phyloP scores from a whole-genome alignment of 2,113 vertebrate species.

The Scomber colias region DNA sequence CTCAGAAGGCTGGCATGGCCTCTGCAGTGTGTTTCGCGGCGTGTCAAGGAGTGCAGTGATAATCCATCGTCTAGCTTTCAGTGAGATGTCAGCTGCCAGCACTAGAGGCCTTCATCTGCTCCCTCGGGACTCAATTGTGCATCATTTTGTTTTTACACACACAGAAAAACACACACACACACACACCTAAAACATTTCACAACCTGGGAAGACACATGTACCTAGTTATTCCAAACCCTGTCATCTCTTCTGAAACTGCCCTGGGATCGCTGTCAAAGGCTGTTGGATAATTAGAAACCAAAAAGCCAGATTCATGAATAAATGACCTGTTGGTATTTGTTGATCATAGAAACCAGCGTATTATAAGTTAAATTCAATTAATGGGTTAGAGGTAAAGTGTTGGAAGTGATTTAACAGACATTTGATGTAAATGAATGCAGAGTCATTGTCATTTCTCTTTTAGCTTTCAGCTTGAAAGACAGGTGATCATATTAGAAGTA shows the following conservation, averaged over 20 bases:
- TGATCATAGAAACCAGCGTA: background rate
- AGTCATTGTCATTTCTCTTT: background rate
- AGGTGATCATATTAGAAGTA: background rate
- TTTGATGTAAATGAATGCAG: background rate
- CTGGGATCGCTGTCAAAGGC: constrained; percentile 2
- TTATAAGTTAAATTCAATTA: background rate
- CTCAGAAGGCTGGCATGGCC: background rate
- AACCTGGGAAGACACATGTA: constrained; percentile 1
- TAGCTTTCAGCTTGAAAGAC: background rate
- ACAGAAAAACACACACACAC: constrained; percentile 5
- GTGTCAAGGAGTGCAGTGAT: constrained; percentile 9
- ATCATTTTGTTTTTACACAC: constrained; percentile 45
- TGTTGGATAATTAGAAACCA: constrained; percentile 10
- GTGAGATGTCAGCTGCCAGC: constrained; percentile 49
- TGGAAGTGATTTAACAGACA: background rate
- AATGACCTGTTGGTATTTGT: constrained; percentile 3
- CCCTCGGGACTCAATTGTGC: constrained; percentile 47
- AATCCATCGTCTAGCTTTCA: constrained; percentile 13
- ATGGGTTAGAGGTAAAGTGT: background rate
- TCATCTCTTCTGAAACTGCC: background rate
- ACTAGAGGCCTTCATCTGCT: constrained; percentile 43
- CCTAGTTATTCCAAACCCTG: constrained; percentile 25
- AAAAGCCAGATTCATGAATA: constrained; percentile 19
- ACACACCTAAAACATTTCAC: background rate
- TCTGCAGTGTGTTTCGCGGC: background rate